Evolutionary conservation across 1,140 invertebrate genomes (phyloP).

Genomic region (Pentalonia nigronervosa): DNA sequence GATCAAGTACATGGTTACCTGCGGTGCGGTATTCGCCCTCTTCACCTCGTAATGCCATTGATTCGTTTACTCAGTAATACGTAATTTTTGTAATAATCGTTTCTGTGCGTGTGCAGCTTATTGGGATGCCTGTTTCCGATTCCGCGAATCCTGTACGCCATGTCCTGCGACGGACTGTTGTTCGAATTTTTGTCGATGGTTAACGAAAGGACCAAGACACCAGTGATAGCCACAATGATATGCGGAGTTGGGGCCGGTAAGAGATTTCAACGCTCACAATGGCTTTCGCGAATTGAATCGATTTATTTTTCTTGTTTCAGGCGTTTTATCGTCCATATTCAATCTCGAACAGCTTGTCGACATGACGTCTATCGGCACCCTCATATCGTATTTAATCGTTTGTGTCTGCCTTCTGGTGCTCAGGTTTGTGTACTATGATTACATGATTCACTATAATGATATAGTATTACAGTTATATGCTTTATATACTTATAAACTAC

Average conservation of each 20-base stretch:
- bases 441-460: too few species aligned
- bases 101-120: conserved; percentile 68
- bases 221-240: conserved; percentile 61
- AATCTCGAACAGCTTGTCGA: conserved; percentile 87
- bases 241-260: conserved; percentile 61
- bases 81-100: not conserved
- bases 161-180: conserved; percentile 86
- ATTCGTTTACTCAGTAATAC: not conserved
- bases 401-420: conserved; percentile 86
- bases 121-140: conserved; percentile 84
- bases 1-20: conserved; percentile 85
- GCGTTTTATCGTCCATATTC: conserved; percentile 69
- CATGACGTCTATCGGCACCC: conserved; percentile 94
- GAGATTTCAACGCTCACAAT: not conserved
- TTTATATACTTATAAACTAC: too few species aligned
- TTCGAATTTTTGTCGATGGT: conserved; percentile 80
- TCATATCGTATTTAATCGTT: conserved; percentile 91
- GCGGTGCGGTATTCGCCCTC: conserved; percentile 68
- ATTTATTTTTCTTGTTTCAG: not conserved
- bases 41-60: conserved; percentile 40
- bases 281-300: not conserved
- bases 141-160: conserved; percentile 86
- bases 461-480: too few species aligned
- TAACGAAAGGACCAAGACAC: conserved; percentile 64
- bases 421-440: conserved; percentile 68